Evolutionary conservation across 1,140 invertebrate species (phyloP).

Genomic region (Prorops nasuta): DNA sequence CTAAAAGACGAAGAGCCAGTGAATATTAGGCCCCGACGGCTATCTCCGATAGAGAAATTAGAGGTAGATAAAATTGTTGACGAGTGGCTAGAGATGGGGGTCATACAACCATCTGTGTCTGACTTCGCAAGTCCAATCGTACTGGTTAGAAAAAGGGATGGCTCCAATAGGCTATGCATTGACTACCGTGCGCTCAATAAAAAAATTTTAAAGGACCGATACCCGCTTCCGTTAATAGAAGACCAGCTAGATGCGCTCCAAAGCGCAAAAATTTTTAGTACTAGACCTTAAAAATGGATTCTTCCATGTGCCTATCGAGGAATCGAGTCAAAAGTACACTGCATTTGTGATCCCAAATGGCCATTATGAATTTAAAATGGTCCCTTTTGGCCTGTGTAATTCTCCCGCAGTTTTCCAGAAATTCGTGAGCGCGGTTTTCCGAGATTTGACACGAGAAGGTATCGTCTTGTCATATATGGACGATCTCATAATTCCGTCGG

Average conservation of each 20-base stretch:
- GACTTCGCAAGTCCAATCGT: slow-evolving; percentile 52
- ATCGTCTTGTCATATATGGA: slow-evolving; percentile 1
- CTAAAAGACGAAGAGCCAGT: slow-evolving; percentile 6
- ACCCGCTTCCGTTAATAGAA: too few relatives aligned
- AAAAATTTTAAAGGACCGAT: slow-evolving; percentile 12
- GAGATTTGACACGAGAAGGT: background rate
- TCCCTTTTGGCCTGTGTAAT: slow-evolving; percentile 31
- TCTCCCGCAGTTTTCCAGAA: slow-evolving; percentile 22
- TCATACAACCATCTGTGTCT: too few relatives aligned
- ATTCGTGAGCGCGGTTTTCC: slow-evolving; percentile 1
- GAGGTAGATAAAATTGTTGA: slow-evolving; percentile 3
- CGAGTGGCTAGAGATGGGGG: slow-evolving; percentile 1
- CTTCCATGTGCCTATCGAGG: slow-evolving; percentile 31
- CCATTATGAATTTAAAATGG: slow-evolving; percentile 24
- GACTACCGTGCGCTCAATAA: slow-evolving; percentile 28
- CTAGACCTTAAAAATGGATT: too few relatives aligned
- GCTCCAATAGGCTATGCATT: slow-evolving; percentile 37
- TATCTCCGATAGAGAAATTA: background rate
- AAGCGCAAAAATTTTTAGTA: too few relatives aligned
- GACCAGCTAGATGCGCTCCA: too few relatives aligned
- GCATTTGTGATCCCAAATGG: slow-evolving; percentile 27
- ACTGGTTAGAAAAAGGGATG: slow-evolving; percentile 53
- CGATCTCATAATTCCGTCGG: slow-evolving; percentile 7
- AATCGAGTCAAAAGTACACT: slow-evolving; percentile 23
- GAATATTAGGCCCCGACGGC: background rate